These are phyloP conservation scores for Potamilus streckersoni DNA, from an alignment of 1,140 invertebrate species.

Conservation along the genomic window DNA sequence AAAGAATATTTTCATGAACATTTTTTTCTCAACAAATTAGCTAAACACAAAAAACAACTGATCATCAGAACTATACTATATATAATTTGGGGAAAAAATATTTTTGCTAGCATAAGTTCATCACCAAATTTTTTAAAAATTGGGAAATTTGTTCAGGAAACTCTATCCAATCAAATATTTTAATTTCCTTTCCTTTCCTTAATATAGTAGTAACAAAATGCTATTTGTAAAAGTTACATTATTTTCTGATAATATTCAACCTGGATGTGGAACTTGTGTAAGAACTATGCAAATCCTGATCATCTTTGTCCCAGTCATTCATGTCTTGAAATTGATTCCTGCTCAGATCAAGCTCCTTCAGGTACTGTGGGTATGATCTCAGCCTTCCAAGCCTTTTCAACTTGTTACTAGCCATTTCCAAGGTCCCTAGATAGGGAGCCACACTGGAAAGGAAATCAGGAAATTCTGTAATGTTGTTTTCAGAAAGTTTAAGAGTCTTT, in stretches of 20 bases:
- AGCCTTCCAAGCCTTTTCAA: slow-evolving; percentile 47
- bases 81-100: too few relatives aligned
- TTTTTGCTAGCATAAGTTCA: too few relatives aligned
- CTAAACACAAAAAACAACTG: too few relatives aligned
- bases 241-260: background rate
- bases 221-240: slow-evolving; percentile 10
- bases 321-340: slow-evolving; percentile 30
- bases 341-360: slow-evolving; percentile 43
- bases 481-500: slow-evolving; percentile 37
- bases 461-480: slow-evolving; percentile 34
- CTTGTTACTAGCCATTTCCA: slow-evolving; percentile 92
- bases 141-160: too few relatives aligned
- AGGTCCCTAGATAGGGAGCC: slow-evolving; percentile 79
- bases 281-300: background rate
- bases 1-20: too few relatives aligned
- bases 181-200: too few relatives aligned
- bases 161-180: too few relatives aligned
- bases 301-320: slow-evolving; percentile 22
- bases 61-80: too few relatives aligned
- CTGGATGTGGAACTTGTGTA: too few relatives aligned
- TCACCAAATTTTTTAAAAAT: too few relatives aligned
- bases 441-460: slow-evolving; percentile 41
- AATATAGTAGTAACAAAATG: too few relatives aligned
- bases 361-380: slow-evolving; percentile 29
- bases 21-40: too few relatives aligned